Percentiles rank a stretch among this genome's conserved stretches.
These are phyloP conservation scores for Bos javanicus DNA, from an alignment of 2,113 vertebrate genomes.

Conservation along the genomic window DNA sequence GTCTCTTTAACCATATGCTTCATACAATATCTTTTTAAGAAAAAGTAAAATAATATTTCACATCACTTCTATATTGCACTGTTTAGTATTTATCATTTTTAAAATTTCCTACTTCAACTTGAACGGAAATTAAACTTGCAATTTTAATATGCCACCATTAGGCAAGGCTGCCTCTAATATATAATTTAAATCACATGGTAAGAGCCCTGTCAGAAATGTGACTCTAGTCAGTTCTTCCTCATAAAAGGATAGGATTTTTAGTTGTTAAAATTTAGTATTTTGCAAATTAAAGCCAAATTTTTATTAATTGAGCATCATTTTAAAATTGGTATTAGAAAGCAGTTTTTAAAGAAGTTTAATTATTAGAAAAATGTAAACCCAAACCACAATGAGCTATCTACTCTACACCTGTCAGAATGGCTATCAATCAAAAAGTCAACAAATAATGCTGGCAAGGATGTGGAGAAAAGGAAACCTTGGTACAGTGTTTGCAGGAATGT, in stretches of 20 bases:
- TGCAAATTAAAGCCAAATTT: neutral
- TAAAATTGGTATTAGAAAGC: neutral
- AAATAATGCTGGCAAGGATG: neutral
- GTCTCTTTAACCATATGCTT: neutral
- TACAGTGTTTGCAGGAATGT: neutral
- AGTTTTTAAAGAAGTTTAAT: neutral
- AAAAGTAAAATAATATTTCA: neutral
- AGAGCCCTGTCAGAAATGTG: neutral
- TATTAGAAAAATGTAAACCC: neutral
- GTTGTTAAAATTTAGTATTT: neutral
- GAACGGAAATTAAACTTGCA: conserved; percentile 17
- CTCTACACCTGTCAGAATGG: neutral
- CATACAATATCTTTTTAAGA: neutral
- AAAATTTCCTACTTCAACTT: neutral
- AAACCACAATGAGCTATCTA: neutral
- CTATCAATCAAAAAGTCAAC: neutral
- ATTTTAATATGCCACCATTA: neutral
- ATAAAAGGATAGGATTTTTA: neutral
- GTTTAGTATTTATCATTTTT: neutral
- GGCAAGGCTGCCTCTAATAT: neutral
- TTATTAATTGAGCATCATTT: neutral
- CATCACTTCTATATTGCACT: neutral
- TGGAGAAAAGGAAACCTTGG: neutral
- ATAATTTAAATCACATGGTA: neutral
- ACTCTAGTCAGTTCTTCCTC: neutral